Percentiles rank a stretch among this genome's conserved stretches.
Evolutionary conservation across 2,113 vertebrate species (phyloP).

Genomic region (Gasterosteus aculeatus): DNA sequence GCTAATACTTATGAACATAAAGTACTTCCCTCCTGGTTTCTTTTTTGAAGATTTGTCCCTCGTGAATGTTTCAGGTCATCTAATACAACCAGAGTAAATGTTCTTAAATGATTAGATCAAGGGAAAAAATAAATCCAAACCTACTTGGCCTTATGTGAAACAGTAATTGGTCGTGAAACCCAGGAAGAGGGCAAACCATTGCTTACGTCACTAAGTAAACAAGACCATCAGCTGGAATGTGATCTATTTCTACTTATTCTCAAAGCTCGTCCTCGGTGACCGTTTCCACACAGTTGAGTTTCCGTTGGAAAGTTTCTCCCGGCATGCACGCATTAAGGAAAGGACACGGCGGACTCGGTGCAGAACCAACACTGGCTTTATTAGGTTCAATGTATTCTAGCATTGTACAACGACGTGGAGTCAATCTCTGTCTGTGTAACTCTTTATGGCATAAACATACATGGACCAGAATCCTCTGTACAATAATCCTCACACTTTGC

Average conservation of each 20-base stretch:
- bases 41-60: too few relatives aligned
- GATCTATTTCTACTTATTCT: neutral
- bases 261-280: neutral
- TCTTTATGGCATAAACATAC: constrained; percentile 19
- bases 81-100: too few relatives aligned
- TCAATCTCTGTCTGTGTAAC: constrained; percentile 14
- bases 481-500: constrained; percentile 33
- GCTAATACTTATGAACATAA: too few relatives aligned
- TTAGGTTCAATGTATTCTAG: constrained; percentile 66
- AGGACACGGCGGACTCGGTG: neutral
- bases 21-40: too few relatives aligned
- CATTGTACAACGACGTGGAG: constrained; percentile 58
- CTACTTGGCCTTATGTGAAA: too few relatives aligned
- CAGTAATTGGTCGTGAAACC: too few relatives aligned
- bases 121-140: too few relatives aligned
- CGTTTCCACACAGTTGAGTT: neutral
- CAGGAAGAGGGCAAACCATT: too few relatives aligned
- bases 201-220: too few relatives aligned
- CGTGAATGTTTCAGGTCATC: too few relatives aligned
- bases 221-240: neutral
- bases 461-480: constrained; percentile 15
- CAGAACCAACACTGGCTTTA: constrained; percentile 69
- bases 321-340: neutral
- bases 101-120: too few relatives aligned
- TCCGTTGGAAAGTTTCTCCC: neutral